Percentiles rank a stretch among this genome's conserved stretches.
phyloP scores from a whole-genome alignment of 2,113 vertebrate genomes.

The Probosciger aterrimus region DNA sequence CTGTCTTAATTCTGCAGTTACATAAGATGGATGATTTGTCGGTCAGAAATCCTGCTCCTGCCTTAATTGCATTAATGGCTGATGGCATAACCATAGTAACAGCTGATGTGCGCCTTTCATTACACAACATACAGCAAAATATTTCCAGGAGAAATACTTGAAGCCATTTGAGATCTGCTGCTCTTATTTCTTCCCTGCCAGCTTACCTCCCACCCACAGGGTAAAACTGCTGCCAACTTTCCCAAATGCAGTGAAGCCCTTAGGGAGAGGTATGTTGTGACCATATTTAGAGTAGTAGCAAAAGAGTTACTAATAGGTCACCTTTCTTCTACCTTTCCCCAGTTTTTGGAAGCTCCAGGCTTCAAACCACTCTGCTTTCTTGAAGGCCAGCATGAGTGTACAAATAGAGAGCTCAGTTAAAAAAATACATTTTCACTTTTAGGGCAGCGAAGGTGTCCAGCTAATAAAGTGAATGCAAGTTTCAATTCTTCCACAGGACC shows the following conservation, averaged over 20 bases:
- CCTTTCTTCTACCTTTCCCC: neutral
- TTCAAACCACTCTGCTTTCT: constrained; percentile 42
- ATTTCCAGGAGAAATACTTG: neutral
- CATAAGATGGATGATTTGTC: constrained; percentile 31
- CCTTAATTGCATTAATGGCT: constrained; percentile 47
- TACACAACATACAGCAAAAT: constrained; percentile 10
- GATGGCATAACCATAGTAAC: constrained; percentile 50
- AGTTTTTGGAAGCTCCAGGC: neutral
- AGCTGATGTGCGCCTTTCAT: neutral
- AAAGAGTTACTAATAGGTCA: neutral
- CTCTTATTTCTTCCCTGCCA: neutral
- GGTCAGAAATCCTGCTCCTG: constrained; percentile 26
- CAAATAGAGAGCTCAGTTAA: constrained; percentile 46
- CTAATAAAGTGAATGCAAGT: neutral
- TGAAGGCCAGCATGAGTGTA: constrained; percentile 69
- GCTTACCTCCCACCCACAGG: constrained; percentile 81
- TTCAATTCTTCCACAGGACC: neutral
- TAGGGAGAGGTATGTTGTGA: constrained; percentile 72
- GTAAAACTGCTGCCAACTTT: constrained; percentile 79
- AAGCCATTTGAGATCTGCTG: neutral
- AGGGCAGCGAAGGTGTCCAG: neutral
- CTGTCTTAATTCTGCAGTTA: constrained; percentile 35
- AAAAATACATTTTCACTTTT: neutral
- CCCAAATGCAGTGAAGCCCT: constrained; percentile 79
- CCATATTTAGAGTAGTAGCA: constrained; percentile 51